phyloP scores from a whole-genome alignment of 2,113 vertebrate genomes.

The Aspidoscelis tigris region DNA sequence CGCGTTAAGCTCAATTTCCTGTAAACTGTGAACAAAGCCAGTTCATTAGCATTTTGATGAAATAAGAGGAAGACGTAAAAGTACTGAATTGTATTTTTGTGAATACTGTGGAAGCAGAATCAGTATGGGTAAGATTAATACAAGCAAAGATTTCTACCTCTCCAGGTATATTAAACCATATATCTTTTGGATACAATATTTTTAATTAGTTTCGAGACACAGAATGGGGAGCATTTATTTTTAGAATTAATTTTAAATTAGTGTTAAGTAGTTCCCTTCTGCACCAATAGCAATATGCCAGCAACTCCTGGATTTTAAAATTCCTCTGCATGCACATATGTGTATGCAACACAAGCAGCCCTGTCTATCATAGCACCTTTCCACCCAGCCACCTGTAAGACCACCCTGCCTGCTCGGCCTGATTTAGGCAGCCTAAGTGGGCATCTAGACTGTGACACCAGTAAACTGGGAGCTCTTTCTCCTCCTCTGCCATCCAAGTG shows the following conservation, averaged over 20 bases:
- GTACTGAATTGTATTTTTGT: constrained; percentile 13
- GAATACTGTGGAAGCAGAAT: constrained; percentile 24
- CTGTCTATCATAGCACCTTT: too few species aligned
- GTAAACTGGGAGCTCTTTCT: too few species aligned
- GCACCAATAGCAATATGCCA: not conserved
- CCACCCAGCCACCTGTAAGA: too few species aligned
- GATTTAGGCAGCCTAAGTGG: too few species aligned
- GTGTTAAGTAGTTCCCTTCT: constrained; percentile 12
- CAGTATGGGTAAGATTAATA: not conserved
- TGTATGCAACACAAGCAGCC: constrained; percentile 2
- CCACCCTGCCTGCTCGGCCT: too few species aligned
- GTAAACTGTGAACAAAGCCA: constrained; percentile 42
- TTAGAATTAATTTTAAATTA: constrained; percentile 38
- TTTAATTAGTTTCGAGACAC: constrained; percentile 38
- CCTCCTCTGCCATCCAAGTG: too few species aligned
- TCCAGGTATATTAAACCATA: constrained; percentile 2
- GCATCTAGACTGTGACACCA: too few species aligned
- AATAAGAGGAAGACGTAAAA: constrained; percentile 46
- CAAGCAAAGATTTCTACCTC: constrained; percentile 14
- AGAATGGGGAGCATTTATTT: constrained; percentile 19
- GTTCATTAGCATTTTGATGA: constrained; percentile 62
- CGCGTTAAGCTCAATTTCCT: constrained; percentile 42
- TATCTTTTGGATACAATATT: constrained; percentile 21
- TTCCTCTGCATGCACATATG: not conserved
- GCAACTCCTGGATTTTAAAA: not conserved